phyloP scores from a whole-genome alignment of 37 sponge, comb jelly and placozoan species.

The Aphrocallistes beatrix region DNA sequence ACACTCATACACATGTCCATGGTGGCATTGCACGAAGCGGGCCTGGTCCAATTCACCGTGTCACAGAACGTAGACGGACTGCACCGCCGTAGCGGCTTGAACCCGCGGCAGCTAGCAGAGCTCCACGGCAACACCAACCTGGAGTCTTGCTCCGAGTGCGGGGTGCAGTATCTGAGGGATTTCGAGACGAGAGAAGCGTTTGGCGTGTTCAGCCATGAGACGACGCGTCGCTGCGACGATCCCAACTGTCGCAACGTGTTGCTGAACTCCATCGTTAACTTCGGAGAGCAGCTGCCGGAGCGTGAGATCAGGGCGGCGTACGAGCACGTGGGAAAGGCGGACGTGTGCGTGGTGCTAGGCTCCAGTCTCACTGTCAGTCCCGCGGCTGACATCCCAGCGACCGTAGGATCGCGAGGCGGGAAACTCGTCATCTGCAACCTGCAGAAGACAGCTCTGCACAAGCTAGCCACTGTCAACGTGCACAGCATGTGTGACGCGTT shows the following conservation, averaged over 20 bases:
- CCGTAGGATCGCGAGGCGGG: conserved; percentile 31
- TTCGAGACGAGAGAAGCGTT: conserved; percentile 55
- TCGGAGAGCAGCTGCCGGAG: conserved; percentile 67
- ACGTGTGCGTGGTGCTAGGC: conserved; percentile 72
- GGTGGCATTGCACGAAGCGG: conserved; percentile 56
- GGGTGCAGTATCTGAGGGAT: conserved; percentile 65
- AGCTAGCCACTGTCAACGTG: conserved; percentile 31
- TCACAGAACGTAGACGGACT: conserved; percentile 79
- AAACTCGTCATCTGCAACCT: conserved; percentile 75
- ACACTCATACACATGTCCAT: conserved; percentile 72
- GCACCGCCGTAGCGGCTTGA: conserved; percentile 65
- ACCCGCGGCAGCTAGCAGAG: conserved; percentile 50
- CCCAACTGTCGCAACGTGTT: conserved; percentile 45
- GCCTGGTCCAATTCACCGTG: conserved; percentile 53
- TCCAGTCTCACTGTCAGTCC: conserved; percentile 72
- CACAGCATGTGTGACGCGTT: conserved; percentile 68
- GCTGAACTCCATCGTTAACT: conserved; percentile 74
- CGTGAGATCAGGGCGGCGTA: conserved; percentile 51
- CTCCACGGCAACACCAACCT: conserved; percentile 86
- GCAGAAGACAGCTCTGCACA: conserved; percentile 58
- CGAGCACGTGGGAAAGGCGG: conserved; percentile 51
- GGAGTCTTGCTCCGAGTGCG: conserved; percentile 62
- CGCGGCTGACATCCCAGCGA: conserved; percentile 47
- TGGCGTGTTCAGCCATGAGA: conserved; percentile 51
- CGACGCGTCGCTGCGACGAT: conserved; percentile 60